phyloP scores from a whole-genome alignment of 2,797 vertebrate genomes.

The Cryptoblepharus egeriae region DNA sequence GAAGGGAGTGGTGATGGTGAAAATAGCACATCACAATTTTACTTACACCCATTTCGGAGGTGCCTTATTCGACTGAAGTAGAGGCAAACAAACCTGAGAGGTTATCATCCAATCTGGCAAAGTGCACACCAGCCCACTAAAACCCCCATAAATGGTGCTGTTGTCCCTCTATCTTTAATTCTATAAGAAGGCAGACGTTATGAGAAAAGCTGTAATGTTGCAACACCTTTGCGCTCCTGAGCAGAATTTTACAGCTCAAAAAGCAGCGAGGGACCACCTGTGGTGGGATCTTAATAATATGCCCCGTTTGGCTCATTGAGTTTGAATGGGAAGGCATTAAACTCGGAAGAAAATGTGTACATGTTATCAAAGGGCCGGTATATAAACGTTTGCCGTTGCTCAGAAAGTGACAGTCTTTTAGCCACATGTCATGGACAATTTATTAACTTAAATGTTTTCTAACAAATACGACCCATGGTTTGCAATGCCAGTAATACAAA shows the following conservation, averaged over 20 bases:
- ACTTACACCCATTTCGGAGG: slow-evolving; percentile 26
- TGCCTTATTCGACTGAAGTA: slow-evolving; percentile 40
- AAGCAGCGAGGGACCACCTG: slow-evolving; percentile 36
- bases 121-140: slow-evolving; percentile 21
- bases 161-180: slow-evolving; percentile 18
- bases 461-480: neutral
- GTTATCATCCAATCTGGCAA: slow-evolving; percentile 42
- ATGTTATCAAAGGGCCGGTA: slow-evolving; percentile 40
- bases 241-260: slow-evolving; percentile 64
- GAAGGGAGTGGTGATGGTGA: slow-evolving; percentile 17
- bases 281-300: slow-evolving; percentile 62
- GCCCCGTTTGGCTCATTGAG: slow-evolving; percentile 65
- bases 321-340: slow-evolving; percentile 69
- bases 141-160: slow-evolving; percentile 25
- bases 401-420: slow-evolving; percentile 33
- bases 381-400: slow-evolving; percentile 52
- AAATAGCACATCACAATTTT: slow-evolving; percentile 49
- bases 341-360: slow-evolving; percentile 37
- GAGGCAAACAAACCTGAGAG: slow-evolving; percentile 30
- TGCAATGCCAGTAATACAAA: neutral
- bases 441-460: slow-evolving; percentile 61
- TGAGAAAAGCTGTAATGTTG: neutral
- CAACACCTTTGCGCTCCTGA: slow-evolving; percentile 44
- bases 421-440: slow-evolving; percentile 48
- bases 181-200: slow-evolving; percentile 43